phyloP scores from a whole-genome alignment of 2,797 vertebrate species.

The Silurus lanzhouensis region DNA sequence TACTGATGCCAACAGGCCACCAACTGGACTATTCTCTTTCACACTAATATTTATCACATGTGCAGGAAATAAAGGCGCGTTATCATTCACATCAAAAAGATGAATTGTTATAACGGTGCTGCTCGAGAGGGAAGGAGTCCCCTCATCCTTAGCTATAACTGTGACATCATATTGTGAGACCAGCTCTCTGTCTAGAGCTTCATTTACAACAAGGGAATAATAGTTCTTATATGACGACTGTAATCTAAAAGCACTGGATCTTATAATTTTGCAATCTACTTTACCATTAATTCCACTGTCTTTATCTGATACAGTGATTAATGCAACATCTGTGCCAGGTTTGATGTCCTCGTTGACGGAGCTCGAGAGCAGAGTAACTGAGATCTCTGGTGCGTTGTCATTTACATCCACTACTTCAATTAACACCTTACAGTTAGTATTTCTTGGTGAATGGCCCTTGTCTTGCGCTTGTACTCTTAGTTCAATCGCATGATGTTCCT shows the following conservation, averaged over 20 bases:
- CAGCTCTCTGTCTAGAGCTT: conserved; percentile 28
- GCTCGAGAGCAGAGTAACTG: conserved; percentile 29
- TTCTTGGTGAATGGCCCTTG: not conserved
- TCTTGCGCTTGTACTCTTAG: conserved; percentile 5
- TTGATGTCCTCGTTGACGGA: conserved; percentile 23
- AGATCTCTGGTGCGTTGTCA: conserved; percentile 17
- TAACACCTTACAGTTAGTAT: not conserved
- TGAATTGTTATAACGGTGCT: conserved; percentile 74
- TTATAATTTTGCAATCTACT: not conserved
- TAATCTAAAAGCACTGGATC: conserved; percentile 8
- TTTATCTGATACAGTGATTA: conserved; percentile 40
- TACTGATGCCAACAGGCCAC: conserved; percentile 52
- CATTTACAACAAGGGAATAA: conserved; percentile 29
- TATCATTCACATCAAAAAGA: conserved; percentile 86
- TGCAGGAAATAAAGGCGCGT: conserved; percentile 77
- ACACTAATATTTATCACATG: conserved; percentile 78
- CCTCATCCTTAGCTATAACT: conserved; percentile 66
- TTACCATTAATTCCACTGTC: conserved; percentile 29
- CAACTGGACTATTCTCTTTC: conserved; percentile 79
- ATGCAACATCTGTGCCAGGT: conserved; percentile 26
- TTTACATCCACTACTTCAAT: conserved; percentile 42
- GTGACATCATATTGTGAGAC: conserved; percentile 1
- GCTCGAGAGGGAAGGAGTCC: conserved; percentile 78
- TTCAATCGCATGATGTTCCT: not conserved
- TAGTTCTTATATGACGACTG: conserved; percentile 40